phyloP scores from a whole-genome alignment of 2,113 vertebrate species.

The Dromiciops gliroides region DNA sequence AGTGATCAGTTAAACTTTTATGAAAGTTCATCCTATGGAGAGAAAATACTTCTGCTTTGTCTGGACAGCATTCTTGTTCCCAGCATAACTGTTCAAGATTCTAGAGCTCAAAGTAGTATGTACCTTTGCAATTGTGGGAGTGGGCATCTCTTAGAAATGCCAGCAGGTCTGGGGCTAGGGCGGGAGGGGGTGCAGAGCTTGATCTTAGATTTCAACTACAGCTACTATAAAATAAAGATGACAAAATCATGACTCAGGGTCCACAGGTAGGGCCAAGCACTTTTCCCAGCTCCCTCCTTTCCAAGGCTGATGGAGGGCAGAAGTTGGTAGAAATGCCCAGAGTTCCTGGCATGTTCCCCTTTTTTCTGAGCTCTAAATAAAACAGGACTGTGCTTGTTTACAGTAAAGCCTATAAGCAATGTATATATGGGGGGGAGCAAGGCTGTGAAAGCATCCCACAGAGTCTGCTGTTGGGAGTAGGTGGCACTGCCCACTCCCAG shows the following conservation, averaged over 20 bases:
- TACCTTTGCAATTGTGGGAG: not conserved
- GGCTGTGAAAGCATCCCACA: slow-evolving; percentile 64
- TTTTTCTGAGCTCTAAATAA: slow-evolving; percentile 9
- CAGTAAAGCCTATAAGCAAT: not conserved
- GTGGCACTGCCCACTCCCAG: slow-evolving; percentile 53
- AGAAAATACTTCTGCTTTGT: not conserved
- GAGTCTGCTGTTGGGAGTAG: slow-evolving; percentile 72
- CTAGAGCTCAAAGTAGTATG: not conserved
- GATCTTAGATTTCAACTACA: not conserved
- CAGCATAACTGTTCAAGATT: not conserved
- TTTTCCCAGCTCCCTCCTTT: not conserved
- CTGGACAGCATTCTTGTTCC: not conserved
- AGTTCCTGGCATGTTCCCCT: slow-evolving; percentile 24
- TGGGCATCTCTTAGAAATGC: not conserved
- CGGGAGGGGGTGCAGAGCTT: not conserved
- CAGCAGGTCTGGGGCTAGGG: not conserved
- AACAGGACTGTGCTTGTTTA: slow-evolving; percentile 56
- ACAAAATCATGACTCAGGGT: not conserved
- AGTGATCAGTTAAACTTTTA: accelerated
- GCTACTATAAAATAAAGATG: not conserved
- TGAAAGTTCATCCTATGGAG: accelerated
- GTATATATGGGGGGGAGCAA: not conserved
- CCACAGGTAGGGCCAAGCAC: not conserved
- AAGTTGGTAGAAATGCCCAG: not conserved
- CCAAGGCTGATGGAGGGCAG: not conserved